These are phyloP conservation scores for Xiphorhynchus elegans DNA, from an alignment of 2,113 vertebrate genomes.

Conservation along the genomic window DNA sequence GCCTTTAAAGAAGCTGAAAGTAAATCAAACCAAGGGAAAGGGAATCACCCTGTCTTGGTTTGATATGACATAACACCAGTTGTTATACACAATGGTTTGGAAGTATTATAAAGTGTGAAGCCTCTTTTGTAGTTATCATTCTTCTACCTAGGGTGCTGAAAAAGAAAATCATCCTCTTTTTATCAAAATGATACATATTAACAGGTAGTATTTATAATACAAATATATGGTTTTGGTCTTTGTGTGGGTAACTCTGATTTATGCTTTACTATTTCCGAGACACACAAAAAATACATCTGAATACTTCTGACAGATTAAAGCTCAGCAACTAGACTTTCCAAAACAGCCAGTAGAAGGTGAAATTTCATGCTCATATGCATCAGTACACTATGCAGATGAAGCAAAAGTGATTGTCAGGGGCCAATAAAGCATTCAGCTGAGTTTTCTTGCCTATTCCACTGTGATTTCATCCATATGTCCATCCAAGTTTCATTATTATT, in stretches of 20 bases:
- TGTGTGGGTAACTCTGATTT: background rate
- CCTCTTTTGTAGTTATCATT: conserved; percentile 2
- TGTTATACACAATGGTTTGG: conserved; percentile 34
- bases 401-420: background rate
- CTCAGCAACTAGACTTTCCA: background rate
- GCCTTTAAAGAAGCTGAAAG: conserved; percentile 67
- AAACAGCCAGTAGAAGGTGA: conserved; percentile 25
- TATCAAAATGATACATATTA: background rate
- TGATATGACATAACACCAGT: conserved; percentile 27
- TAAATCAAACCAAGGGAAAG: conserved; percentile 51
- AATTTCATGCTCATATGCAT: background rate
- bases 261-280: background rate
- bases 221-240: conserved; percentile 6
- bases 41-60: conserved; percentile 29
- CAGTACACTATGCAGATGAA: background rate
- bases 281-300: background rate
- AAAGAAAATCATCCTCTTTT: conserved; percentile 1
- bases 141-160: background rate
- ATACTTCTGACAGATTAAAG: background rate
- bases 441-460: background rate
- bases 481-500: background rate
- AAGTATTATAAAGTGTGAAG: background rate
- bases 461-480: background rate
- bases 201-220: background rate
- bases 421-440: conserved; percentile 2